These are phyloP conservation scores for fruit fly (Drosophila melanogaster) DNA, from an alignment of 1,140 invertebrate species.

Conservation along the genomic window DNA sequence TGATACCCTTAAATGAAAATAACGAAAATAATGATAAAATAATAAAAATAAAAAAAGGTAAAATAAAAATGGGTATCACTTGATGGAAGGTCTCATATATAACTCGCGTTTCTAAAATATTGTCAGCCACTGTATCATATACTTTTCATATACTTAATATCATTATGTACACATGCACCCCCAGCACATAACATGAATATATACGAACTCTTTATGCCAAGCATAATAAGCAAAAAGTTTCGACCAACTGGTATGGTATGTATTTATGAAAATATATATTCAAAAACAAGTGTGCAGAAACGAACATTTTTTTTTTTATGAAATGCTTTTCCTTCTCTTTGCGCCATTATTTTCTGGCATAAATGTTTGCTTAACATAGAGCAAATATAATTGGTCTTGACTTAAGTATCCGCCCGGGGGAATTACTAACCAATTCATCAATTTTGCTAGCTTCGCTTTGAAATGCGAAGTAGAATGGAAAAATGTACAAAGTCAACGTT, in stretches of 20 bases:
- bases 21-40: neutral
- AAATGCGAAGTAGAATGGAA: no score
- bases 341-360: neutral
- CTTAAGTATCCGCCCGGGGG: slow-evolving; percentile 1
- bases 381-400: slow-evolving; percentile 15
- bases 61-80: no score
- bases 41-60: no score
- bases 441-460: slow-evolving; percentile 5
- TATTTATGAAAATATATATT: slow-evolving; percentile 4
- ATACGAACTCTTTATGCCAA: slow-evolving; percentile 10
- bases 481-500: neutral
- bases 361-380: slow-evolving; percentile 3
- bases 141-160: neutral
- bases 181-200: neutral
- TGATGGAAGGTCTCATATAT: no score
- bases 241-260: neutral
- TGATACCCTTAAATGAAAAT: neutral
- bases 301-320: slow-evolving; percentile 4
- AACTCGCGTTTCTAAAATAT: neutral
- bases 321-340: slow-evolving; percentile 1
- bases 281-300: slow-evolving; percentile 1
- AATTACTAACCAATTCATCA: neutral
- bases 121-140: slow-evolving; percentile 5
- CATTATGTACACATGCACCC: slow-evolving; percentile 4
- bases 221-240: slow-evolving; percentile 43